Percentiles rank a stretch among this genome's conserved stretches.
Evolutionary conservation across 2,113 vertebrate species (phyloP).

Genomic region (Noctilio leporinus): DNA sequence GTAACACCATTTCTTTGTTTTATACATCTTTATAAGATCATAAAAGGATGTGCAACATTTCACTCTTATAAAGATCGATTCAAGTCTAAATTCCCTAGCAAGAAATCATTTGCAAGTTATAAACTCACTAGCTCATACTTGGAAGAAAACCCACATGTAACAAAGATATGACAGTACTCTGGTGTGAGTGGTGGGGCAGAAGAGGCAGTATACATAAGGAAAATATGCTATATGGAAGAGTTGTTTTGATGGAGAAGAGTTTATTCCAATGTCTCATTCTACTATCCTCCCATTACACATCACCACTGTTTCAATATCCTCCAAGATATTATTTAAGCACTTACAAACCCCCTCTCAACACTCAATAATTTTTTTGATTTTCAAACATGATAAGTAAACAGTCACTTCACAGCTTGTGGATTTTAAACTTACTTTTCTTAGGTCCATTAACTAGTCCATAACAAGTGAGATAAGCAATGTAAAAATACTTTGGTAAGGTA

Average conservation of each 20-base stretch:
- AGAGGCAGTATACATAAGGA: background rate
- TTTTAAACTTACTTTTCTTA: background rate
- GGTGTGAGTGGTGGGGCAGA: background rate
- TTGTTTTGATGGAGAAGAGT: background rate
- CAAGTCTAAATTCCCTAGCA: conserved; percentile 18
- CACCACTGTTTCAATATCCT: background rate
- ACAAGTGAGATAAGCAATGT: conserved; percentile 20
- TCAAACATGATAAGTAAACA: background rate
- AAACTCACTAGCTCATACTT: background rate
- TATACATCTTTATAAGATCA: conserved; percentile 3
- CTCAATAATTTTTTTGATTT: background rate
- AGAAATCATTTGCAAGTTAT: conserved; percentile 20
- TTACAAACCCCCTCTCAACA: background rate
- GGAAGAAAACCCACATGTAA: background rate
- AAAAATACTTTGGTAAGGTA: background rate
- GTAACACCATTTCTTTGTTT: background rate
- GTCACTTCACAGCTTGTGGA: background rate
- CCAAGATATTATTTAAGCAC: conserved; percentile 4
- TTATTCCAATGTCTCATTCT: background rate
- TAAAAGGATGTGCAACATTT: background rate
- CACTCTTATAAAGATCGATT: conserved; percentile 8
- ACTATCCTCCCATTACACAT: background rate
- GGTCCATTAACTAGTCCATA: background rate
- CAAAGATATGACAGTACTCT: background rate
- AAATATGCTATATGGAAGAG: background rate